Conservation (phyloP, 2,113 vertebrate genomes). For the Collichthys lucidus region DNA sequence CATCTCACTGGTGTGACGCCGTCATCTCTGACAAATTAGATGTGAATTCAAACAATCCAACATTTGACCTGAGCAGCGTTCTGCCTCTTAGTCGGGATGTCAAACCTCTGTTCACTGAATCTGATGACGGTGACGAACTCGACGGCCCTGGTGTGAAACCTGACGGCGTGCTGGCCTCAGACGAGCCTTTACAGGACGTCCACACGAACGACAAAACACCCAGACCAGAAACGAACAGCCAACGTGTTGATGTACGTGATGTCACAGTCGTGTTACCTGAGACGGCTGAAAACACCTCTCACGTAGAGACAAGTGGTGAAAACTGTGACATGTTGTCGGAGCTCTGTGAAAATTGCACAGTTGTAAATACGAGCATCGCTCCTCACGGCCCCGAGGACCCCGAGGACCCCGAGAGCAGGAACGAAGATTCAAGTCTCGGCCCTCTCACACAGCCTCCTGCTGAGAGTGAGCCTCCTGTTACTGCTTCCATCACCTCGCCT, state of each 20-base stretch:
- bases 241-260: background rate
- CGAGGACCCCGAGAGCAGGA: background rate
- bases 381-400: background rate
- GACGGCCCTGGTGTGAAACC: background rate
- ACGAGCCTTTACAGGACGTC: background rate
- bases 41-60: background rate
- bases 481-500: background rate
- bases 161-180: background rate
- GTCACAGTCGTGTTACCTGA: background rate
- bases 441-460: background rate
- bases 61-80: background rate
- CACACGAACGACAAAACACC: background rate
- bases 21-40: slow-evolving; percentile 11
- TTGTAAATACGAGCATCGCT: background rate
- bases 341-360: fast-evolving
- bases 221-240: background rate
- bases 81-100: background rate
- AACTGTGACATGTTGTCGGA: background rate
- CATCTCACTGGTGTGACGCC: background rate
- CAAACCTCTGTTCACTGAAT: background rate
- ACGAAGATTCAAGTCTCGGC: background rate
- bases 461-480: background rate
- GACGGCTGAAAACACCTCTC: fast-evolving
- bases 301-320: background rate
- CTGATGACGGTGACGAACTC: background rate